These are phyloP conservation scores for Pemphredon lugubris DNA, from an alignment of 2,888 invertebrate species.

Conservation along the genomic window DNA sequence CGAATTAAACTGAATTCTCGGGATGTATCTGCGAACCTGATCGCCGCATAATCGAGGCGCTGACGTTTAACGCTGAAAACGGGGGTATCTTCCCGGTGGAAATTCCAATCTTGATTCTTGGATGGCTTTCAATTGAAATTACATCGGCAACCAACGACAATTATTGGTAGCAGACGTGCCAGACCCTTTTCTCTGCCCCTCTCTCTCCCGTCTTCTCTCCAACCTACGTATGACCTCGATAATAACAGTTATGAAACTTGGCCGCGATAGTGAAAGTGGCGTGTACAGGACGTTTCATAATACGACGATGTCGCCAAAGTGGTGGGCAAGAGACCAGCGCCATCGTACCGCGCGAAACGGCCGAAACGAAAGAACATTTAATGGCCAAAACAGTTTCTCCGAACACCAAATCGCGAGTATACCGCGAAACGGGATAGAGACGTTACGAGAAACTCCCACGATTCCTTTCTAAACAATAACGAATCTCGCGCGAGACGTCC, in stretches of 20 bases:
- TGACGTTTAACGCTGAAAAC: no score
- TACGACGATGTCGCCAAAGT: slow-evolving; percentile 50
- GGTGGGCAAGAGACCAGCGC: slow-evolving; percentile 9
- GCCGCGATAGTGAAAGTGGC: slow-evolving; percentile 81
- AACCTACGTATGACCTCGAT: slow-evolving; percentile 79
- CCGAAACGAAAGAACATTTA: slow-evolving; percentile 33
- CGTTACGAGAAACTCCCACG: no score
- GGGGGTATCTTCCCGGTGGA: no score
- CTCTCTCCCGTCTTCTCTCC: slow-evolving; percentile 55
- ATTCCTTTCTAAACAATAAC: no score
- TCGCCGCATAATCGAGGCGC: no score
- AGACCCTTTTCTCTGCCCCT: slow-evolving; percentile 63
- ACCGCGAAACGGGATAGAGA: no score
- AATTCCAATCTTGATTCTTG: neutral
- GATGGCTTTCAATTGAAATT: slow-evolving; percentile 11
- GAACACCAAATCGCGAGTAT: neutral
- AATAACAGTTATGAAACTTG: slow-evolving; percentile 81
- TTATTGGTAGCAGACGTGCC: slow-evolving; percentile 50
- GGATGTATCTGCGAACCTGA: no score
- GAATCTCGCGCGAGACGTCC: no score
- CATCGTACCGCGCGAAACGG: neutral
- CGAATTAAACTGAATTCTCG: no score
- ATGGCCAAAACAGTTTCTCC: slow-evolving; percentile 42
- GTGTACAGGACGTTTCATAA: slow-evolving; percentile 76
- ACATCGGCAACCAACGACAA: slow-evolving; percentile 10